These are phyloP conservation scores for Homarus americanus DNA, from an alignment of 1,140 invertebrate species.

Conservation along the genomic window DNA sequence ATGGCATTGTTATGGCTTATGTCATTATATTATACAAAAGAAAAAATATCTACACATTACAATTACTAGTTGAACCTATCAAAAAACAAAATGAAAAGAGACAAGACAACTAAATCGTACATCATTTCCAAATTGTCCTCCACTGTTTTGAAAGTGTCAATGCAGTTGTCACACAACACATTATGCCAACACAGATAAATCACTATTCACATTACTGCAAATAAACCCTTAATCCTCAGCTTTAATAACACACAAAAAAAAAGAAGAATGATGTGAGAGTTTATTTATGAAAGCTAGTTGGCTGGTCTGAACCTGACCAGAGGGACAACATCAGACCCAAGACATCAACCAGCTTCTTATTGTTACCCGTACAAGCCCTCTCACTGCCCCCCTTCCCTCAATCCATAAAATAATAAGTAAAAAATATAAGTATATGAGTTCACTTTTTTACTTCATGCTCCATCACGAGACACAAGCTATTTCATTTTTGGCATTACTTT, in stretches of 20 bases:
- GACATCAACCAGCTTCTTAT: neutral
- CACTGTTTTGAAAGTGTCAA: neutral
- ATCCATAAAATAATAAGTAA: neutral
- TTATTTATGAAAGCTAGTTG: neutral
- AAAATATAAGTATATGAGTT: neutral
- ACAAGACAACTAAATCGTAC: neutral
- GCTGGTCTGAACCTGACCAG: neutral
- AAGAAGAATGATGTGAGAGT: neutral
- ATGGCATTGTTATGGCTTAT: constrained; percentile 48
- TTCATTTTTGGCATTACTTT: neutral
- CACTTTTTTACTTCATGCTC: neutral
- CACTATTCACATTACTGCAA: neutral
- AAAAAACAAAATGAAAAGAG: neutral
- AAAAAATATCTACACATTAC: constrained; percentile 5
- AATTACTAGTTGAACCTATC: neutral
- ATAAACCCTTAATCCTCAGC: neutral
- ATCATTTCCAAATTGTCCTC: neutral
- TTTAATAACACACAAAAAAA: constrained; percentile 4
- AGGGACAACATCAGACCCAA: constrained; percentile 2
- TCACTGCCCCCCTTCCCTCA: neutral
- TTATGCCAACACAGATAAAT: constrained; percentile 6
- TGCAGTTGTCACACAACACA: neutral
- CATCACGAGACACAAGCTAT: neutral
- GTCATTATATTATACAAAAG: constrained; percentile 27
- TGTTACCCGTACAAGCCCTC: constrained; percentile 10